Evolutionary conservation across 2,797 vertebrate genomes (phyloP).

Genomic region (Manis pentadactyla): DNA sequence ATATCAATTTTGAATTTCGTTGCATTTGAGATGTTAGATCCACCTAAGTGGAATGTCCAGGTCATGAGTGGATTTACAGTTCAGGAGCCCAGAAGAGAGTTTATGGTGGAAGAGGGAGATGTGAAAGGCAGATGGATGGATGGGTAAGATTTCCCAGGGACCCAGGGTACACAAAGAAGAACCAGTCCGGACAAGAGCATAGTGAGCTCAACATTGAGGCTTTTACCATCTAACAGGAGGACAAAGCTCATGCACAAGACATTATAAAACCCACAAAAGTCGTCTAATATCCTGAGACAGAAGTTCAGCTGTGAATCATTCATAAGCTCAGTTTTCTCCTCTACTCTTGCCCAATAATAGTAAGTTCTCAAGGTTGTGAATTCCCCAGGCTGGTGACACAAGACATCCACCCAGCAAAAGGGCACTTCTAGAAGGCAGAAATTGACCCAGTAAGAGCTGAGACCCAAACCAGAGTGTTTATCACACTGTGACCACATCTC

Average conservation of each 20-base stretch:
- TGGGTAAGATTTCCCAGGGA: not conserved
- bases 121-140: not conserved
- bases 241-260: not conserved
- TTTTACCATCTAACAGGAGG: not conserved
- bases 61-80: no score
- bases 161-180: not conserved
- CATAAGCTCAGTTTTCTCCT: not conserved
- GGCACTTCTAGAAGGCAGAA: not conserved
- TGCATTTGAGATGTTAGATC: not conserved
- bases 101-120: not conserved
- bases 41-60: not conserved
- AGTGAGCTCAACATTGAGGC: not conserved
- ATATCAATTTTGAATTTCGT: not conserved
- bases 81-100: not conserved
- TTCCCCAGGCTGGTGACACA: not conserved
- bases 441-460: not conserved
- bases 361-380: not conserved
- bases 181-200: not conserved
- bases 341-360: not conserved
- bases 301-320: not conserved
- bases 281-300: not conserved
- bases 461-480: not conserved
- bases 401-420: not conserved
- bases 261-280: not conserved
- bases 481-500: not conserved